A percentile compares a stretch with the other conserved stretches of the same genome.
Conservation (phyloP, 2,113 vertebrate species). For the Entomyzon cyanotis region DNA sequence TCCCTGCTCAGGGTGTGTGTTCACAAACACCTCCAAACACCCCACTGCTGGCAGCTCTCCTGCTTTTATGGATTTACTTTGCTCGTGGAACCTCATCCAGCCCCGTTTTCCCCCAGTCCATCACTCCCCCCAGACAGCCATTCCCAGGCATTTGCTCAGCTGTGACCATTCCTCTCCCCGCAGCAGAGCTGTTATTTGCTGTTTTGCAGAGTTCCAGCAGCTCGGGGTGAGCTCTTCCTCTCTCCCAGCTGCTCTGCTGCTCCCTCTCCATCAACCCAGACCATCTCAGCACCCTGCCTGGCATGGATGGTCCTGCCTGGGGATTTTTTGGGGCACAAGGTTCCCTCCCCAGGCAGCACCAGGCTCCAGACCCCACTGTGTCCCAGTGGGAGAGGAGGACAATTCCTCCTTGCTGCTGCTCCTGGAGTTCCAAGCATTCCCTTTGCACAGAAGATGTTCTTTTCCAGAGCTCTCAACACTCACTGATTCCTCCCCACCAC, state of each 20-base stretch:
- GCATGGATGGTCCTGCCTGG: background rate
- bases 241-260: background rate
- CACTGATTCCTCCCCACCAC: background rate
- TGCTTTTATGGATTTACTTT: background rate
- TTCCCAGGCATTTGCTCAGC: background rate
- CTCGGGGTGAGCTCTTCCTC: background rate
- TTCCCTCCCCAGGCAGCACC: background rate
- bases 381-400: accelerated
- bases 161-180: background rate
- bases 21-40: background rate
- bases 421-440: background rate
- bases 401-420: background rate
- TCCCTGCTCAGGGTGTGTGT: background rate
- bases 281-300: background rate
- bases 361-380: no score
- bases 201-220: background rate
- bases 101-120: background rate
- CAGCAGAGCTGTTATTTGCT: background rate
- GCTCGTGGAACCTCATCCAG: background rate
- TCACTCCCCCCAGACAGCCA: background rate
- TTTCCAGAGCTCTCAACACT: background rate
- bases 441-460: background rate
- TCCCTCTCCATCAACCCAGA: background rate
- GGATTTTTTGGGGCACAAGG: background rate
- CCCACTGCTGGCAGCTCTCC: background rate